These are phyloP conservation scores for Polydesmus complanatus DNA, from an alignment of 2,888 invertebrate genomes.

Conservation along the genomic window DNA sequence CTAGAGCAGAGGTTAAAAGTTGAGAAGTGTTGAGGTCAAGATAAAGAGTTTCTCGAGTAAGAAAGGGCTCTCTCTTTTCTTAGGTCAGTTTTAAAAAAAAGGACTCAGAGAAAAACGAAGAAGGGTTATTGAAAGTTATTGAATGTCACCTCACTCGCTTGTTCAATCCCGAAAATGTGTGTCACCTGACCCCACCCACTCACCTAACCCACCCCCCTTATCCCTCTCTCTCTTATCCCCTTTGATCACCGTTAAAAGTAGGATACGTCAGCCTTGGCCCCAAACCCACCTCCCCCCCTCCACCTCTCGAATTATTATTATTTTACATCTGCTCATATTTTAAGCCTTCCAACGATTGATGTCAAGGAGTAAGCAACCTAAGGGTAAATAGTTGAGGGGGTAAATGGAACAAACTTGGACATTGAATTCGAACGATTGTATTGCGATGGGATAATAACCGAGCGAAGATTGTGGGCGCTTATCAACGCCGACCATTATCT, in stretches of 20 bases:
- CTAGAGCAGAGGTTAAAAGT: no score
- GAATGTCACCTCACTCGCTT: background rate
- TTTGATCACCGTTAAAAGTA: background rate
- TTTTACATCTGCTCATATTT: background rate
- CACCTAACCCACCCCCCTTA: no score
- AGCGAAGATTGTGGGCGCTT: no score
- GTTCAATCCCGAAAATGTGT: background rate
- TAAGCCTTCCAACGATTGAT: background rate
- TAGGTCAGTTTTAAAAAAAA: no score
- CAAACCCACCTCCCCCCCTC: no score
- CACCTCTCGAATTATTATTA: background rate
- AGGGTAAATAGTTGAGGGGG: background rate
- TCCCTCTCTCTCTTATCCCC: background rate
- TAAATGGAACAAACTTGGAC: background rate
- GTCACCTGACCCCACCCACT: no score
- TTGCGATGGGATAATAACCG: no score
- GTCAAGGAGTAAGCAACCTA: background rate
- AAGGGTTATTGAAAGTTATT: background rate
- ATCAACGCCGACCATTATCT: no score
- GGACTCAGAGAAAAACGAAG: background rate
- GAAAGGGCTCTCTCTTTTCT: no score
- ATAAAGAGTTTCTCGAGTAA: no score
- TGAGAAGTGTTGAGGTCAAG: no score
- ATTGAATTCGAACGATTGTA: no score
- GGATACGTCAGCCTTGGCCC: background rate